Evolutionary conservation across 1,140 invertebrate genomes (phyloP), one percentile per base, ranked within the genome.

Genomic region (Batillaria attramentaria): DNA sequence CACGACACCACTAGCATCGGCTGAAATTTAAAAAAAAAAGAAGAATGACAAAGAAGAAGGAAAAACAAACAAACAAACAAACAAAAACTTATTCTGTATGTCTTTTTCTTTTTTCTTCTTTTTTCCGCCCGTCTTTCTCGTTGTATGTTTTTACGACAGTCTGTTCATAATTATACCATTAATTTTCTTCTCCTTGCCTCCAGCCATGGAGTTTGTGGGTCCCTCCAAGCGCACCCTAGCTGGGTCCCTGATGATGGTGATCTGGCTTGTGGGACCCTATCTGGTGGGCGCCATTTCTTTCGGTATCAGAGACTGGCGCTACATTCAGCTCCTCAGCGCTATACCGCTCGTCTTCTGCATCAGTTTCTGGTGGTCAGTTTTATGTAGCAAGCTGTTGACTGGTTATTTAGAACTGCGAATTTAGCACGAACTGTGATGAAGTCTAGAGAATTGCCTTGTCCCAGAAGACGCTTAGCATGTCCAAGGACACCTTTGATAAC

Each of bases 171-270:
- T n/a, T n/a, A n/a, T n/a, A n/a, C n/a, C n/a, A n/a, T n/a, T n/a
- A n/a, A n/a, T n/a, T n/a, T n/a, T n/a, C n/a, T n/a, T n/a, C n/a
- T n/a, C n/a, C n/a, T n/a, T n/a, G n/a, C n/a, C 0, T 62, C 24
- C 57, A 62, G 57, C 33, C 24, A n/a, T 62, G 57, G 57, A 62
- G 57, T n/a, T 62, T 24, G 57, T 62, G 57, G 57, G 57, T 62
- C 57, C 57, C 8, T 24, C n/a, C 24, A 62, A 62, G 24, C 57
- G 57, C 8, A 62, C 57, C 1, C 0, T 24, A 31, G 57, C 57
- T 10, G 66, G 31, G 10, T 69, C 66, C 66, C 0, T 69, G 35
- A 1, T 42, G 39, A 69, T 41, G 5, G 13, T 69, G 3, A 5
- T 69, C 16, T 69, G 66, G 66, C 31, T 69, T 37, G 43, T 20